Conservation (phyloP, 1,140 invertebrate species). For the Hyles vespertilio region DNA sequence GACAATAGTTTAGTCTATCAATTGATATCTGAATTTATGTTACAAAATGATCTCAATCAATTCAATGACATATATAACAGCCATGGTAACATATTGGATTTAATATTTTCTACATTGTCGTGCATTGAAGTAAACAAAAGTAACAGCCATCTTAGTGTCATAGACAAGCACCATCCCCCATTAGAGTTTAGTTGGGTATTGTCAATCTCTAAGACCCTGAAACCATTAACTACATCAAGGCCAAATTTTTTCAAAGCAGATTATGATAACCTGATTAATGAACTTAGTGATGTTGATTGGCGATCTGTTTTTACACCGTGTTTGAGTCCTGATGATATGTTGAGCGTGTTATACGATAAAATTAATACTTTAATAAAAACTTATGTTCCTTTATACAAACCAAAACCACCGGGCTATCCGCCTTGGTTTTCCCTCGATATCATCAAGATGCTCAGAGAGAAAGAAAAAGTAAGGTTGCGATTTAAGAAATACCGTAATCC, state of each 20-base stretch:
- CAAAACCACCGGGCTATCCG: neutral
- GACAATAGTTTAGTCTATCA: too few relatives aligned
- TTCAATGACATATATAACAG: too few relatives aligned
- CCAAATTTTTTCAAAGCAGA: neutral
- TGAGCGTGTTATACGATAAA: neutral
- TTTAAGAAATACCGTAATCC: slow-evolving; percentile 1
- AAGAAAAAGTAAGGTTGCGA: neutral
- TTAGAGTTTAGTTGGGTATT: neutral
- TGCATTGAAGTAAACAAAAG: too few relatives aligned
- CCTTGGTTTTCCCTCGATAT: neutral
- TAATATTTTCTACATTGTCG: neutral
- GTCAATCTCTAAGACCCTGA: neutral
- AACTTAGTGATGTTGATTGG: neutral
- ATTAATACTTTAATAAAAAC: neutral
- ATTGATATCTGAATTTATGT: too few relatives aligned
- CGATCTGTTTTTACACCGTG: neutral
- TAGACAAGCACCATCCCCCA: neutral
- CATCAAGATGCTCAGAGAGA: neutral
- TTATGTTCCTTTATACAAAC: neutral
- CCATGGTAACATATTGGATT: neutral
- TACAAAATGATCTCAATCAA: too few relatives aligned
- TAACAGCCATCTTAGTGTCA: neutral
- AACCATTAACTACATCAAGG: neutral
- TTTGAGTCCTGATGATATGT: neutral
- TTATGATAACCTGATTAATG: neutral